phyloP scores from a whole-genome alignment of 2,797 vertebrate species.

The Myotis vivesi region DNA sequence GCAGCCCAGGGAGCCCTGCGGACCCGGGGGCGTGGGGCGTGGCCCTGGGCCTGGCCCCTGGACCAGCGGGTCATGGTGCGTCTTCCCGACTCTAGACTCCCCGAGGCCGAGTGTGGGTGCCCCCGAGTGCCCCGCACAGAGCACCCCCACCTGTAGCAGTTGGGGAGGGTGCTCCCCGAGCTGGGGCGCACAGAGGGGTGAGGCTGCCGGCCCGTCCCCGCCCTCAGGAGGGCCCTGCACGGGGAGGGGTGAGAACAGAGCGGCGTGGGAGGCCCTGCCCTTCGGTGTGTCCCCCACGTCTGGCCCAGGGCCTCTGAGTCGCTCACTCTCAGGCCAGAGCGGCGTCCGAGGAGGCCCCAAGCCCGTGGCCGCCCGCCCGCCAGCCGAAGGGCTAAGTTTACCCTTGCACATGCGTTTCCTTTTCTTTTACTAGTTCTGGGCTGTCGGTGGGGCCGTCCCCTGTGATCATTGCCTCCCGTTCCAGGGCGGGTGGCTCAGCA shows the following conservation, averaged over 20 bases:
- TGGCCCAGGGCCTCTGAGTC: conserved; percentile 17
- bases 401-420: conserved; percentile 62
- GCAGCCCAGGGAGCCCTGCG: background rate
- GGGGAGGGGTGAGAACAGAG: background rate
- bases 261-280: background rate
- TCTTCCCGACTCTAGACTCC: no score
- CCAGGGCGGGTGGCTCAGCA: background rate
- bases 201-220: background rate
- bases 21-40: background rate
- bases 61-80: rapidly evolving
- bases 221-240: background rate
- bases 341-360: background rate
- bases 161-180: no score
- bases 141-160: background rate
- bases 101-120: rapidly evolving
- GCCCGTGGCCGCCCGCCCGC: background rate
- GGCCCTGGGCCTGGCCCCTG: background rate
- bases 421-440: conserved; percentile 71
- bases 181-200: background rate
- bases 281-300: rapidly evolving
- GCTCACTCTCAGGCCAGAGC: background rate
- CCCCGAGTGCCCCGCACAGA: no score
- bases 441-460: conserved; percentile 19
- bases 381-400: conserved; percentile 69
- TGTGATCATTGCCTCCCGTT: conserved; percentile 15